Evolutionary conservation across 2,797 vertebrate species (phyloP).

Genomic region (Myripristis murdjan): DNA sequence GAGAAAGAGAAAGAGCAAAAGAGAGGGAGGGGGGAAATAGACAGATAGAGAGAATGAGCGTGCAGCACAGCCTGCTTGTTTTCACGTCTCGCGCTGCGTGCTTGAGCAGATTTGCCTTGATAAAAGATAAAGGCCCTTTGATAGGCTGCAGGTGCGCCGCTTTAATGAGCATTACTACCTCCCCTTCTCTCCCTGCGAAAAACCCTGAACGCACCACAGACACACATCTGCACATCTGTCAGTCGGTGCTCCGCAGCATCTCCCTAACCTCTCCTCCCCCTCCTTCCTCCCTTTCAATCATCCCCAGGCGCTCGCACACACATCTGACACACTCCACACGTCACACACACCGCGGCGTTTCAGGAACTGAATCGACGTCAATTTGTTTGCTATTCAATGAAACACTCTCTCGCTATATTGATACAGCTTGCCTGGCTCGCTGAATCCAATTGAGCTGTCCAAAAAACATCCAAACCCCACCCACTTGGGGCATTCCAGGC

Average conservation of each 20-base stretch:
- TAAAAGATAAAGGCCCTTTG: constrained; percentile 86
- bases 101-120: constrained; percentile 80
- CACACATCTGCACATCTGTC: constrained; percentile 78
- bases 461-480: constrained; percentile 46
- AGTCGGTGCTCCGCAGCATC: constrained; percentile 66
- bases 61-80: constrained; percentile 63
- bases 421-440: constrained; percentile 46
- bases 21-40: constrained; percentile 23
- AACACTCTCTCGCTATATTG: constrained; percentile 46
- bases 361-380: constrained; percentile 33
- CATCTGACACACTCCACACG: constrained; percentile 10
- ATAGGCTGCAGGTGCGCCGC: constrained; percentile 84
- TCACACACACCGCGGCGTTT: constrained; percentile 9
- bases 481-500: constrained; percentile 47
- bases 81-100: constrained; percentile 69
- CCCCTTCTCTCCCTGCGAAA: constrained; percentile 32
- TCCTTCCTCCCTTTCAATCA: constrained; percentile 52
- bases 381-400: constrained; percentile 40
- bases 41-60: constrained; percentile 19
- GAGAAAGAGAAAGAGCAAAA: constrained; percentile 23
- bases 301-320: constrained; percentile 14
- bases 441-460: constrained; percentile 35
- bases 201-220: constrained; percentile 40
- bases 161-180: constrained; percentile 78
- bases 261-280: constrained; percentile 30